These are phyloP conservation scores for Bombus superbus DNA, from an alignment of 1,140 invertebrate species.

Conservation along the genomic window DNA sequence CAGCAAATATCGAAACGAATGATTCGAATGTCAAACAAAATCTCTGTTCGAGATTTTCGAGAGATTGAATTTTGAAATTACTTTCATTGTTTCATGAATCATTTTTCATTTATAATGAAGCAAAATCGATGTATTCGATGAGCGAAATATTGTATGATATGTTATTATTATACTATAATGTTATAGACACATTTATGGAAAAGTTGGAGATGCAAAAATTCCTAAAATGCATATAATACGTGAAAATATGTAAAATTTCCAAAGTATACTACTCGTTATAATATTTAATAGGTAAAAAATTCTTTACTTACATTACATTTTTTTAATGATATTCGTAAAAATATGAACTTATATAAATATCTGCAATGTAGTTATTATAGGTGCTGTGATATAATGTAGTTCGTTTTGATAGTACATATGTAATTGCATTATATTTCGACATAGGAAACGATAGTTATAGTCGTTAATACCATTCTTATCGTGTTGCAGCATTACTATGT, in stretches of 20 bases:
- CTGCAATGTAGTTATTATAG: neutral
- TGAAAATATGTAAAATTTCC: too few relatives aligned
- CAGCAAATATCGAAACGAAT: neutral
- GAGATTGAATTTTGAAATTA: neutral
- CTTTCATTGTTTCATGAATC: neutral
- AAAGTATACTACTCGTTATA: too few relatives aligned
- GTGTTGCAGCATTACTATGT: slow-evolving; percentile 78
- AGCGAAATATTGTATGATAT: neutral
- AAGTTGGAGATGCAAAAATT: too few relatives aligned
- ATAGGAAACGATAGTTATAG: neutral
- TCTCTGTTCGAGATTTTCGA: neutral
- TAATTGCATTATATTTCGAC: neutral
- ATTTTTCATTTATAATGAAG: neutral
- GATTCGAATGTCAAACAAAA: neutral
- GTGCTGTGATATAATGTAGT: too few relatives aligned
- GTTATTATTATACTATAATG: too few relatives aligned
- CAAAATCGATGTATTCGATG: neutral
- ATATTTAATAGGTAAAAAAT: too few relatives aligned
- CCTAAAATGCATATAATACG: too few relatives aligned
- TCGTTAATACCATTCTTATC: slow-evolving; percentile 5
- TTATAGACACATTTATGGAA: too few relatives aligned
- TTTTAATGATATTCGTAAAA: too few relatives aligned
- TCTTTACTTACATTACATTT: too few relatives aligned
- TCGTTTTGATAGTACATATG: neutral
- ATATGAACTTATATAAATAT: too few relatives aligned